Evolutionary conservation across 2,888 invertebrate species (phyloP).

Genomic region (Rhopalosiphum nymphaeae): DNA sequence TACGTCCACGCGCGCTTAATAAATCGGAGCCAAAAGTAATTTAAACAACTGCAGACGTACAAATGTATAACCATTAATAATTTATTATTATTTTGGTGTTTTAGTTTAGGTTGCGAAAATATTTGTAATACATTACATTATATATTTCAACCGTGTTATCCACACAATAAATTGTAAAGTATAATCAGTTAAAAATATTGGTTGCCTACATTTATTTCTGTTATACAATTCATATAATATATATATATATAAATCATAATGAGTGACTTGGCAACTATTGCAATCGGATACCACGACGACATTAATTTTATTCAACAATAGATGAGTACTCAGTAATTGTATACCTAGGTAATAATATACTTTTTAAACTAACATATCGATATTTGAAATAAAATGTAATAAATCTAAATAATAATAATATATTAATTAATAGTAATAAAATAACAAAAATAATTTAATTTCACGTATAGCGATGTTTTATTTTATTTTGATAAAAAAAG

Average conservation of each 20-base stretch:
- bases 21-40: constrained; percentile 28
- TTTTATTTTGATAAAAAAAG: no score
- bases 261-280: not conserved
- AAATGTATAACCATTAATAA: not conserved
- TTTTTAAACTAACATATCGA: not conserved
- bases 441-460: no score
- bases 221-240: not conserved
- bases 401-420: no score
- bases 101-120: not conserved
- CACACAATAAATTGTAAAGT: not conserved
- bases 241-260: not conserved
- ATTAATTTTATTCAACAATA: not conserved
- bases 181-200: not conserved
- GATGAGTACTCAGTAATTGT: not conserved
- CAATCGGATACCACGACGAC: not conserved
- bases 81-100: not conserved
- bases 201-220: not conserved
- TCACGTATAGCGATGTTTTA: no score
- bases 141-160: not conserved
- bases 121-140: not conserved
- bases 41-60: not conserved
- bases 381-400: not conserved
- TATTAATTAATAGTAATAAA: no score
- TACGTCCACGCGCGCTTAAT: not conserved
- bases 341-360: not conserved